phyloP scores from a whole-genome alignment of 1,140 invertebrate genomes.

The Drosophila watanabei region DNA sequence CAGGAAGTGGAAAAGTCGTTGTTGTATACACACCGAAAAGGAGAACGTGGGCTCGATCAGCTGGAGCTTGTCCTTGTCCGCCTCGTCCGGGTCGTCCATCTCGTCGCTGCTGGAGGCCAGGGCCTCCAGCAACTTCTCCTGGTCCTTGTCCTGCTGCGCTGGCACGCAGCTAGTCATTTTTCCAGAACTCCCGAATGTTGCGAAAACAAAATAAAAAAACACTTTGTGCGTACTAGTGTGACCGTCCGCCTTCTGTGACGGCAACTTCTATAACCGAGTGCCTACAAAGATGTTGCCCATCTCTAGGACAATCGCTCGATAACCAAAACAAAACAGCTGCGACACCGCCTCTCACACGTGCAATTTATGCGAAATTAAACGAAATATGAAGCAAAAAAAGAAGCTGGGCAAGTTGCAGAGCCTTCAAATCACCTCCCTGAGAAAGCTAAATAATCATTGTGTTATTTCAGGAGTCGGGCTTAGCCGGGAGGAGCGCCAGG shows the following conservation, averaged over 20 bases:
- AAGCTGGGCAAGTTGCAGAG: conserved; percentile 65
- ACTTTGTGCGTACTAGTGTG: conserved; percentile 34
- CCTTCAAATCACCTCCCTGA: neutral
- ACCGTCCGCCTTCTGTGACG: neutral
- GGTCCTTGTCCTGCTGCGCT: conserved; percentile 75
- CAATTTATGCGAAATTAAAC: conserved; percentile 22
- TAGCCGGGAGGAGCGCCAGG: conserved; percentile 92
- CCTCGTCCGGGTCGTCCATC: conserved; percentile 54
- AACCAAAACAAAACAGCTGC: conserved; percentile 36
- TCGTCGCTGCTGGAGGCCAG: conserved; percentile 68
- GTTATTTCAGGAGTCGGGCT: conserved; percentile 85
- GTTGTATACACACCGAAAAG: conserved; percentile 76
- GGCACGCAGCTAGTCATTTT: conserved; percentile 80
- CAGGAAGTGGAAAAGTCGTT: conserved; percentile 4
- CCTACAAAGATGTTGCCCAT: conserved; percentile 5
- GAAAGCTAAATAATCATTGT: neutral
- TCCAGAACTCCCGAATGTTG: conserved; percentile 26
- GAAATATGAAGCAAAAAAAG: conserved; percentile 78
- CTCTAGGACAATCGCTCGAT: conserved; percentile 21
- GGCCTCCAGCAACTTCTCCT: conserved; percentile 71
- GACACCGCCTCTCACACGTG: conserved; percentile 62
- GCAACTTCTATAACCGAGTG: neutral
- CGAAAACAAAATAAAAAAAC: conserved; percentile 46
- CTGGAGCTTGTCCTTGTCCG: conserved; percentile 56
- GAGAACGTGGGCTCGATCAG: conserved; percentile 66